phyloP scores from a whole-genome alignment of 2,113 vertebrate genomes.

The Hyperopisus bebe region DNA sequence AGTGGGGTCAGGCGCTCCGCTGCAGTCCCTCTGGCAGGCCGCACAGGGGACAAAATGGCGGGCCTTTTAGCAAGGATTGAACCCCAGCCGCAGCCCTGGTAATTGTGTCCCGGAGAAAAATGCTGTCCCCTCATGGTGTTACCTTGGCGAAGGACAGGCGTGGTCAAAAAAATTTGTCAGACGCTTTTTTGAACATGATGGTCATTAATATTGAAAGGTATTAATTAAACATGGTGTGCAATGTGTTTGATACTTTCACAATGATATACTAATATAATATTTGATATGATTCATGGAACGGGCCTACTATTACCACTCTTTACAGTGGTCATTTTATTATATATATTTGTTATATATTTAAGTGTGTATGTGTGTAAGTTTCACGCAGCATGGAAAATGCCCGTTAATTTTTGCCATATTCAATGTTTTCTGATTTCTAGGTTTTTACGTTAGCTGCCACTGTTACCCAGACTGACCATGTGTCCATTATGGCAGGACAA shows the following conservation, averaged over 20 bases:
- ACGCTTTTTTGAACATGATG: background rate
- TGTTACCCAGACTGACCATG: background rate
- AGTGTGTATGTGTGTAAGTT: background rate
- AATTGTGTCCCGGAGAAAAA: background rate
- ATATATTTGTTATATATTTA: background rate
- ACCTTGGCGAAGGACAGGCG: background rate
- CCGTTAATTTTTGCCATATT: background rate
- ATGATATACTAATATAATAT: background rate
- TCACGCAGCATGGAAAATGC: background rate
- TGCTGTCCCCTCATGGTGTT: background rate
- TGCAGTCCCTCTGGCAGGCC: conserved; percentile 27
- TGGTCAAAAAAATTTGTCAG: background rate
- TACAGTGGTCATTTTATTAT: background rate
- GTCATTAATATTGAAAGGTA: background rate
- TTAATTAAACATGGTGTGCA: background rate
- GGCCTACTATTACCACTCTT: background rate
- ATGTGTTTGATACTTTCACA: background rate
- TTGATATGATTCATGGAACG: background rate
- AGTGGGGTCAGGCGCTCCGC: conserved; percentile 48
- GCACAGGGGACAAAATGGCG: background rate
- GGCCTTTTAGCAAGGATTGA: background rate
- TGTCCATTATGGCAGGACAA: background rate
- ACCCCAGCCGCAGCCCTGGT: background rate
- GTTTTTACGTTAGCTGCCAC: background rate
- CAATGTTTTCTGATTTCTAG: background rate